A percentile compares a stretch with the other conserved stretches of the same genome.
Conservation (phyloP, 2,113 vertebrate species). For the Recurvirostra avosetta region DNA sequence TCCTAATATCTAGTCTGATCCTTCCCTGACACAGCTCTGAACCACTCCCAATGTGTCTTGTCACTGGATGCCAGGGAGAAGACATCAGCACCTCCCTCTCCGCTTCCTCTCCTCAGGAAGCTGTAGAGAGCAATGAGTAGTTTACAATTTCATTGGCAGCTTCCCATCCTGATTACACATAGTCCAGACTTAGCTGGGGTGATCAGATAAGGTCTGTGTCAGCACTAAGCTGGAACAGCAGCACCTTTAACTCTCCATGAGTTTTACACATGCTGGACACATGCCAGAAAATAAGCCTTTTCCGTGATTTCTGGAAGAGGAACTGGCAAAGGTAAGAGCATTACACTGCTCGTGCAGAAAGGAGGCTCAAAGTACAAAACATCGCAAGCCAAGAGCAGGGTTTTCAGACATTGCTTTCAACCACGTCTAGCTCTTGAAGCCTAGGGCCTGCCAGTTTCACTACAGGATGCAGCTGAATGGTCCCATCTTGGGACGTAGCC, state of each 20-base stretch:
- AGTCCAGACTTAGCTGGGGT: background rate
- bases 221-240: background rate
- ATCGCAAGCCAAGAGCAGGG: background rate
- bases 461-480: background rate
- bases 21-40: too few relatives aligned
- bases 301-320: background rate
- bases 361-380: background rate
- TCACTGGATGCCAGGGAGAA: too few relatives aligned
- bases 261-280: background rate
- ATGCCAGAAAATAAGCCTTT: background rate
- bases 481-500: background rate
- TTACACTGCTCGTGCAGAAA: background rate
- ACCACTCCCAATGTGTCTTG: too few relatives aligned
- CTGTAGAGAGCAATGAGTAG: background rate
- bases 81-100: too few relatives aligned
- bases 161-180: background rate
- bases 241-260: background rate
- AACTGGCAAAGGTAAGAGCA: background rate
- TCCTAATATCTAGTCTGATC: too few relatives aligned
- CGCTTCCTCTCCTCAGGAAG: too few relatives aligned
- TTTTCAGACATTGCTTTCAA: background rate
- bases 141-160: background rate
- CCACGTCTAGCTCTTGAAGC: background rate
- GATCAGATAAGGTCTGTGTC: background rate
- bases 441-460: background rate